phyloP scores from a whole-genome alignment of 2,113 vertebrate species.

The Acanthochromis polyacanthus region DNA sequence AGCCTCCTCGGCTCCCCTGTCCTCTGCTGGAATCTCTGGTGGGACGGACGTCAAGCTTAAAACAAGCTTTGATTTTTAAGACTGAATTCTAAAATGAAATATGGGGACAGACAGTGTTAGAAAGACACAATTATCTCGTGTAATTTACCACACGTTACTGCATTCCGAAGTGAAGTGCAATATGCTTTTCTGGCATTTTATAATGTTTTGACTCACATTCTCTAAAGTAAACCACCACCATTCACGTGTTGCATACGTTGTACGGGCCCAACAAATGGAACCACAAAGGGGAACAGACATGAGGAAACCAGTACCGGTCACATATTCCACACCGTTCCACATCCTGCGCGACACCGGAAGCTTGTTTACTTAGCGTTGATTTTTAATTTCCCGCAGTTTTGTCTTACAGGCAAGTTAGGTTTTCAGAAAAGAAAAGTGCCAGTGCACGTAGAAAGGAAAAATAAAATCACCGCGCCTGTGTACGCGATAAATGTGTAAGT shows the following conservation, averaged over 20 bases:
- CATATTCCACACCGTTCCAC: conserved; percentile 26
- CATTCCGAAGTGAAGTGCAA: neutral
- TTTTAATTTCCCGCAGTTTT: rapidly evolving
- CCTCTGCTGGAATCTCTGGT: too few relatives aligned
- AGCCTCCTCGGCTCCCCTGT: too few relatives aligned
- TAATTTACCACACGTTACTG: too few relatives aligned
- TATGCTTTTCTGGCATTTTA: neutral
- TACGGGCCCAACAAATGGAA: neutral
- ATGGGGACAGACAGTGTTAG: too few relatives aligned
- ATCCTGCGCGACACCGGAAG: conserved; percentile 58
- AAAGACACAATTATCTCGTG: too few relatives aligned
- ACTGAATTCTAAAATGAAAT: too few relatives aligned
- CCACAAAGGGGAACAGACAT: neutral
- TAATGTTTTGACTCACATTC: neutral
- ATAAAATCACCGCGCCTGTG: rapidly evolving
- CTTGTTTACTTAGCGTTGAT: rapidly evolving
- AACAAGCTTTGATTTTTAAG: too few relatives aligned
- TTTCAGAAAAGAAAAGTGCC: rapidly evolving
- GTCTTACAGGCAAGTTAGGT: conserved; percentile 33
- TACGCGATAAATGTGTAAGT: rapidly evolving
- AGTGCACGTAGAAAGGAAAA: neutral
- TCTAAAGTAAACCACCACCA: neutral
- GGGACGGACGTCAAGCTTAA: too few relatives aligned
- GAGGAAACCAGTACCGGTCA: neutral
- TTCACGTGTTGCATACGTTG: too few relatives aligned